Evolutionary conservation across 2,888 invertebrate species (phyloP).

Genomic region (Spicauda simplicius): DNA sequence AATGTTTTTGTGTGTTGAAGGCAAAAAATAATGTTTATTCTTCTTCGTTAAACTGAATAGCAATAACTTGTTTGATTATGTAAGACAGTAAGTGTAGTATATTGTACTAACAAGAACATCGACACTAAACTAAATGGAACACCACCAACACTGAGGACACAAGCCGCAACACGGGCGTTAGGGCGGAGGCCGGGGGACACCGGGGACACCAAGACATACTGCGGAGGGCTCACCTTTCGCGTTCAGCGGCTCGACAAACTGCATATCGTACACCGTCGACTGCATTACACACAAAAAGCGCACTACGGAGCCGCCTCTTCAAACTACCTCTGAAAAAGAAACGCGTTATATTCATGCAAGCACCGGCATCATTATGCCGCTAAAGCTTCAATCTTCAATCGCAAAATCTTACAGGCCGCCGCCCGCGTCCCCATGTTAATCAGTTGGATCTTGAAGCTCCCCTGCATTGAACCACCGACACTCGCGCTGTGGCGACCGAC

Average conservation of each 20-base stretch:
- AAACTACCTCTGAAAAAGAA: constrained; percentile 80
- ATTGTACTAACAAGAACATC: constrained; percentile 13
- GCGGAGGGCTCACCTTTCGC: constrained; percentile 77
- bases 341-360: constrained; percentile 78
- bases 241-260: constrained; percentile 73
- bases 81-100: constrained; percentile 10
- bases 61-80: constrained; percentile 11
- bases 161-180: constrained; percentile 39
- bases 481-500: constrained; percentile 55
- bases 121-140: constrained; percentile 29
- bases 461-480: constrained; percentile 83
- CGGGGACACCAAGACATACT: constrained; percentile 40
- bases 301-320: constrained; percentile 69
- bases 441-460: constrained; percentile 88
- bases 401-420: constrained; percentile 92
- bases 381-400: constrained; percentile 42
- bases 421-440: constrained; percentile 96
- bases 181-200: constrained; percentile 42
- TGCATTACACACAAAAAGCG: constrained; percentile 80
- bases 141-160: constrained; percentile 34
- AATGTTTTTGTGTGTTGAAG: background rate
- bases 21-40: background rate
- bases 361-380: constrained; percentile 46
- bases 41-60: background rate
- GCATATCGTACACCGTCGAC: constrained; percentile 66